Evolutionary conservation across 1,140 invertebrate genomes (phyloP), one percentile per base, ranked within the genome.

Genomic region (Calephelis nemesis): DNA sequence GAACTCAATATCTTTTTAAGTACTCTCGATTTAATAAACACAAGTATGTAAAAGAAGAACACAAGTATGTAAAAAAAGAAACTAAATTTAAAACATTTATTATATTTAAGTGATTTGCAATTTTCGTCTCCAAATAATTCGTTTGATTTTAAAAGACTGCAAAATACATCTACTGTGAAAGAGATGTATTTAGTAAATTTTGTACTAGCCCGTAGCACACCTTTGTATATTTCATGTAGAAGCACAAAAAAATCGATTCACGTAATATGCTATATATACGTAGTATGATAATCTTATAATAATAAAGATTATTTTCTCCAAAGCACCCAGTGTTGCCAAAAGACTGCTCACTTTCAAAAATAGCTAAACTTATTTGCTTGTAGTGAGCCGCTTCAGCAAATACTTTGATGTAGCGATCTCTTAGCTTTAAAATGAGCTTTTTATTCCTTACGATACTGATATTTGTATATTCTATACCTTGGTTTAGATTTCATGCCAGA

Each of bases 381-480:
- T 60, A 67, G 30, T 67, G 42, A 12, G 42, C 52, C 52, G 65
- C 65, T 67, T 67, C 47, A 42, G 62, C 60, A 47, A 49, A 64
- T 62, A 73, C 62, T 73, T 77, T 75, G 67, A 71, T 77, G 73
- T 71, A 69, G 73, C 69, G 65, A 62, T 70, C 65, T 72, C 67
- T 73, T 66, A 75, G 75, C 75, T 77, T 77, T 77, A 77, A 77
- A 63, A 66, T 66, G 75, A 77, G 73, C 75, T 77, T 77, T 71
- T 68, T 66, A 63, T 69, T 62, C 74, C 63, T 68, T 62, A 71
- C 71, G 52, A 60, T 68, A 65, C 62, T 49, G 60, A 9, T 63
- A 66, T 70, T 72, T 73, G 65, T 68, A 71, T 63, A 72, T 71
- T 71, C 63, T 74, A 70, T 67, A 76, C 70, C 75, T 77, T 58